Base-by-base conservation (phyloP, 2,113 vertebrate species). In the Actinemys pallida region DNA sequence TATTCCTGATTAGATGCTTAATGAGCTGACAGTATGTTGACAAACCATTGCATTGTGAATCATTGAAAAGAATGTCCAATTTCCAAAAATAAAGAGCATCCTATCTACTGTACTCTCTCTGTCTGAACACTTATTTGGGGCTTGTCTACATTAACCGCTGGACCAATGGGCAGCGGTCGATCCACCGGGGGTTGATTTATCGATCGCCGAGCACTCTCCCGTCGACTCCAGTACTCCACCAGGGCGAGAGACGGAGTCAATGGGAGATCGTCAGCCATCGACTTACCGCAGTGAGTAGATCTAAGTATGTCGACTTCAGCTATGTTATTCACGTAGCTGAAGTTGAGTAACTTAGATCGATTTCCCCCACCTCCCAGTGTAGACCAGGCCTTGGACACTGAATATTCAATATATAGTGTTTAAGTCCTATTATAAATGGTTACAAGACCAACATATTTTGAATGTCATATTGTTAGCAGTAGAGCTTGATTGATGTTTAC, bases 1-100 rank as follows among this genome's bases (percentile, higher is more conserved):
- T 72, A 14, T 29, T 87, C 20, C 76, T 69, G 31, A 6, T 20
- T 45, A 4, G 4, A 39, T 0, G 0, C 83, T 91, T 72, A 81
- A 19, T 83, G 89, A 85, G 62, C 50, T 69, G 56, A 17, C 0
- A 14, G 45, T 85, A 13, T 53, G 35, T 54, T 50, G 16, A 31
- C 76, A 84, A 88, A 47, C 10, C 47, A 4, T 47, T 57, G 42
- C 39, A 31, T 57, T 0, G 0, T 72, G 50, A 3, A 17, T 59
- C 83, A 22, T 29, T 0, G 0, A 89, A 35, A 89, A 19, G 45
- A 27, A 19, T 22, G 13, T 10, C 8, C 47, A 75, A 49, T 53
- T 19, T 89, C 53, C 25, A 54, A 49, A 20, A 91, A 81, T 25
- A 45, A 91, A 91, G 86, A 69, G 86, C n/a, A 59, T 19, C 59